phyloP scores from a whole-genome alignment of 2,888 invertebrate species.

The Elmis aenea region DNA sequence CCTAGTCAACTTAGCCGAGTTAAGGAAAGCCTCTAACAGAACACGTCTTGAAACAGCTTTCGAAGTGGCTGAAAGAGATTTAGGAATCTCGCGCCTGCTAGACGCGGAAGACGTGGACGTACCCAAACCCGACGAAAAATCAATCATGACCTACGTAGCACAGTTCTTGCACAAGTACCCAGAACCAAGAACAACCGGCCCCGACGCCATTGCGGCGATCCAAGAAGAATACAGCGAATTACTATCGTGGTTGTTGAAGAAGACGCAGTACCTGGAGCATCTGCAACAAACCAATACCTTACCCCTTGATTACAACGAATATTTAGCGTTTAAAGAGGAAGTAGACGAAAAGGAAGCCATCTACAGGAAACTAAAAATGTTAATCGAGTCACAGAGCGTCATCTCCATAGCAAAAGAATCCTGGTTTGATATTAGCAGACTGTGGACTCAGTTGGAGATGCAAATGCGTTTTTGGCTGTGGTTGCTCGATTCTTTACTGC shows the following conservation, averaged over 20 bases:
- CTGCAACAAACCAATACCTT: conserved; percentile 70
- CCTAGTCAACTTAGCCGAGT: conserved; percentile 79
- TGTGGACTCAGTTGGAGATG: conserved; percentile 77
- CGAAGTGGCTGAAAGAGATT: conserved; percentile 82
- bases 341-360: conserved; percentile 65
- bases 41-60: conserved; percentile 89
- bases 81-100: conserved; percentile 85
- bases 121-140: conserved; percentile 92
- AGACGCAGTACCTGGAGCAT: conserved; percentile 70
- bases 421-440: conserved; percentile 76
- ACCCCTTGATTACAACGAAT: conserved; percentile 77
- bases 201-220: conserved; percentile 69
- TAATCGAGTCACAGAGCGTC: conserved; percentile 75
- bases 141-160: conserved; percentile 97
- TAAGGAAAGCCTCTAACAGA: conserved; percentile 72
- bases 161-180: conserved; percentile 95
- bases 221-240: conserved; percentile 79
- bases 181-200: conserved; percentile 72
- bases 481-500: conserved; percentile 78
- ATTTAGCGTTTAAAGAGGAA: conserved; percentile 71
- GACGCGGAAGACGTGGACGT: conserved; percentile 97
- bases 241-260: conserved; percentile 75
- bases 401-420: conserved; percentile 77
- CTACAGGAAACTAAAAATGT: conserved; percentile 72
- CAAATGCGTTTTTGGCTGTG: conserved; percentile 84